A percentile compares a stretch with the other conserved stretches of the same genome.
Evolutionary conservation across 2,113 vertebrate species (phyloP).

Genomic region (Pachypanchax playfairii): DNA sequence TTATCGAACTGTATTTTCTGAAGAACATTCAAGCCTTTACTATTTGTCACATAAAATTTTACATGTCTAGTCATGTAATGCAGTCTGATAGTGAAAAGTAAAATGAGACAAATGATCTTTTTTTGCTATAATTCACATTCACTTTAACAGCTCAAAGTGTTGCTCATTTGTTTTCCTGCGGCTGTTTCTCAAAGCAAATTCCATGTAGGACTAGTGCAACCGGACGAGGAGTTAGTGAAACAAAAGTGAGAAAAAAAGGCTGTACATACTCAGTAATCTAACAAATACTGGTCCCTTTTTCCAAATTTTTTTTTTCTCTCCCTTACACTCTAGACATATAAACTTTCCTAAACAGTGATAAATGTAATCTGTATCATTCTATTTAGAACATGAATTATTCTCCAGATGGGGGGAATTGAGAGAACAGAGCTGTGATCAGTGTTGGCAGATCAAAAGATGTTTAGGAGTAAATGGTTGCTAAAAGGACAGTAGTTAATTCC

Average conservation of each 20-base stretch:
- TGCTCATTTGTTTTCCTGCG: slow-evolving; percentile 12
- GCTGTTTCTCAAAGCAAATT: slow-evolving; percentile 32
- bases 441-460: slow-evolving; percentile 37
- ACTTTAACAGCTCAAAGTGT: neutral
- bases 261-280: slow-evolving; percentile 56
- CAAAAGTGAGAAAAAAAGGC: slow-evolving; percentile 42
- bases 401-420: slow-evolving; percentile 38
- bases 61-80: neutral
- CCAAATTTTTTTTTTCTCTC: slow-evolving; percentile 24
- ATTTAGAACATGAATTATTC: slow-evolving; percentile 50
- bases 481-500: slow-evolving; percentile 17
- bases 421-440: slow-evolving; percentile 44
- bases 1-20: neutral
- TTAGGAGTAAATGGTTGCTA: slow-evolving; percentile 8
- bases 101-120: too few species aligned
- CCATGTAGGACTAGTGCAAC: slow-evolving; percentile 35
- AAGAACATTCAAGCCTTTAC: neutral
- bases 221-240: slow-evolving; percentile 20
- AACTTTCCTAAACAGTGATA: slow-evolving; percentile 45
- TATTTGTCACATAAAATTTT: slow-evolving; percentile 2
- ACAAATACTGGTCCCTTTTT: slow-evolving; percentile 13
- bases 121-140: too few species aligned
- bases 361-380: slow-evolving; percentile 35
- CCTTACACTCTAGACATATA: slow-evolving; percentile 14
- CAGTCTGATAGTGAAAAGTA: neutral